phyloP scores from a whole-genome alignment of 2,797 vertebrate genomes.

The Mareca strepera region DNA sequence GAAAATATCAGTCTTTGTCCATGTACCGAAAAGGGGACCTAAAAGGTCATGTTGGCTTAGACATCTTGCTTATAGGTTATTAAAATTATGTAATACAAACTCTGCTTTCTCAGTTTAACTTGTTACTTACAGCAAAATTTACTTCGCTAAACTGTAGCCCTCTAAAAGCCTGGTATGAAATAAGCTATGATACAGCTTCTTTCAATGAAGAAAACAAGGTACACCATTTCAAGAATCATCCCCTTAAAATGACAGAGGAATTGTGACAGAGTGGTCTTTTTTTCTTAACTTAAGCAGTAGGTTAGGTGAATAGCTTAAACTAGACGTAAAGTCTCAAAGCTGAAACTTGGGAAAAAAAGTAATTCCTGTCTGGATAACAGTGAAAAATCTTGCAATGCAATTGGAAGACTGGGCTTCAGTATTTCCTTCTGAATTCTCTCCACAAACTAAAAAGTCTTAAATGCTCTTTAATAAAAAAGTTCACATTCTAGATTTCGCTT shows the following conservation, averaged over 20 bases:
- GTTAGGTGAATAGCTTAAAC: background rate
- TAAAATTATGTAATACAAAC: background rate
- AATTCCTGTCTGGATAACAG: background rate
- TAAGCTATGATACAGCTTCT: background rate
- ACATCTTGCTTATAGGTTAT: background rate
- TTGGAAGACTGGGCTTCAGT: background rate
- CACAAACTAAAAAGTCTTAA: background rate
- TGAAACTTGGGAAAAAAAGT: background rate
- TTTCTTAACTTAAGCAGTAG: background rate
- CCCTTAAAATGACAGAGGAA: background rate
- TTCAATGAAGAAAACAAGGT: background rate
- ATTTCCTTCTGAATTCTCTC: background rate
- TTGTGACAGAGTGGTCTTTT: background rate
- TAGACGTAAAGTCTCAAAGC: background rate
- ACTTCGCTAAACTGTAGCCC: background rate
- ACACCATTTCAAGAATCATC: background rate
- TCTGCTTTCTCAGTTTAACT: background rate
- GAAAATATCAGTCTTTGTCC: background rate
- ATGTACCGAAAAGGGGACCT: background rate
- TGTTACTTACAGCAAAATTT: background rate
- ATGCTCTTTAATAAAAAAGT: background rate
- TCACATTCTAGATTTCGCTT: background rate
- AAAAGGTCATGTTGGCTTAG: background rate
- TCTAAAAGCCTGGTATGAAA: background rate
- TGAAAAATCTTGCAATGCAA: background rate